Evolutionary conservation across 1,140 invertebrate genomes (phyloP), one percentile per base, ranked within the genome.

Genomic region (Anastrepha ludens): DNA sequence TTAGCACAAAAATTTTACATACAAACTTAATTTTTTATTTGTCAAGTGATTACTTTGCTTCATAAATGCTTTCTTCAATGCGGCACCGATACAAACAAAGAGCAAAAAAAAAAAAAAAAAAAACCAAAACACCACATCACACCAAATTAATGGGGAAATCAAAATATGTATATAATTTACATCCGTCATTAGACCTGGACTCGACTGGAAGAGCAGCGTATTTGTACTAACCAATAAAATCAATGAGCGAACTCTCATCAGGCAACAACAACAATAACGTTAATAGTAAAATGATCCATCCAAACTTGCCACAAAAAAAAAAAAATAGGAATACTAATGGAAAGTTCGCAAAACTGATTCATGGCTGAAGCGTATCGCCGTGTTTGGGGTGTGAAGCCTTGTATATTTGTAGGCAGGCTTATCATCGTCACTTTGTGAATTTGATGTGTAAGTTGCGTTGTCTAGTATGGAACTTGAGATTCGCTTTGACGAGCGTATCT

Each of bases 361-460:
- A 11, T 55, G 6, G 50, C 11, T 55, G 50, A 11, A 55, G 50
- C 6, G 11, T 11, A 55, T 11, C 50, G 11, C 6, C 29, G 50
- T 6, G 50, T 55, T 55, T 55, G 50, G 50, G 6, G 6, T 55
- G 50, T 55, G 60, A 13, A 62, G 1, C 15, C 8, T 62, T 62
- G 15, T n/a, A 15, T 62, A 29, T 29, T 29, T 29, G 29, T 29
- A 62, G 13, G n/a, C 60, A 62, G 60, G 50, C 50, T 62, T 15
- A 0, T 62, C 13, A 15, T 15, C 60, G 15, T 62, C 13, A 4
- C 13, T n/a, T 62, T 62, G 13, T 4, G 60, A 13, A 62, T 81
- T 81, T 81, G 74, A 81, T 81, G 74, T 81, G 47, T 81, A 29
- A 81, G 74, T 29, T 81, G 15, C n/a, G 47, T 29, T 81, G 74